Percentiles rank a stretch among this genome's conserved stretches.
Evolutionary conservation across 2,113 vertebrate genomes (phyloP).

Genomic region (Poicephalus meyeri): DNA sequence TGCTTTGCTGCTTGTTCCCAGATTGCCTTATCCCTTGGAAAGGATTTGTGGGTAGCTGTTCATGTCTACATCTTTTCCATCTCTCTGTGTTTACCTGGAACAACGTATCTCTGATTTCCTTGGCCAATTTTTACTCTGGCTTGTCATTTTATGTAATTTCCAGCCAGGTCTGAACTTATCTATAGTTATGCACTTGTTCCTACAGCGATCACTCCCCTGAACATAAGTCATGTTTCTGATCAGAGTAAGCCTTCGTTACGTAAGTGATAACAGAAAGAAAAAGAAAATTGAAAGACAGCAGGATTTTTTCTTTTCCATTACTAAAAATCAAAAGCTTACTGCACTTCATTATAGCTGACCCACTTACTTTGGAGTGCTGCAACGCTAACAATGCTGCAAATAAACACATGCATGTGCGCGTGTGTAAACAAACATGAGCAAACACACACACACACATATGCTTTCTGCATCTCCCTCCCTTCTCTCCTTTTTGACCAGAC

Average conservation of each 20-base stretch:
- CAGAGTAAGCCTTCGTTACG: neutral
- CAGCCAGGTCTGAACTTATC: neutral
- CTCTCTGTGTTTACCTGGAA: neutral
- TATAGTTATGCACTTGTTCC: neutral
- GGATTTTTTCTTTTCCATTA: neutral
- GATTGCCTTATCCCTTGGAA: neutral
- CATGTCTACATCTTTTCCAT: neutral
- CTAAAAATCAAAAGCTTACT: neutral
- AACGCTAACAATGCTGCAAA: neutral
- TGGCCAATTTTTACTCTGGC: neutral
- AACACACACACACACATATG: neutral
- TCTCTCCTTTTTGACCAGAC: neutral
- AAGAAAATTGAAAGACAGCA: neutral
- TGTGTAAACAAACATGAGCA: neutral
- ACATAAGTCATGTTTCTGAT: neutral
- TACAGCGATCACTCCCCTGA: neutral
- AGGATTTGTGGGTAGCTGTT: neutral
- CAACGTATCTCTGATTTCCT: neutral
- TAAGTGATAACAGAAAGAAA: neutral
- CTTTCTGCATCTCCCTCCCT: neutral
- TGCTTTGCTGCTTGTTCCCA: neutral
- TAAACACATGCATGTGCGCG: accelerated
- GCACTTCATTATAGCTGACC: neutral
- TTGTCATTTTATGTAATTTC: slow-evolving; percentile 1
- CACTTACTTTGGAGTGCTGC: neutral